phyloP scores from a whole-genome alignment of 2,888 invertebrate species.

The Catocala fraxini region DNA sequence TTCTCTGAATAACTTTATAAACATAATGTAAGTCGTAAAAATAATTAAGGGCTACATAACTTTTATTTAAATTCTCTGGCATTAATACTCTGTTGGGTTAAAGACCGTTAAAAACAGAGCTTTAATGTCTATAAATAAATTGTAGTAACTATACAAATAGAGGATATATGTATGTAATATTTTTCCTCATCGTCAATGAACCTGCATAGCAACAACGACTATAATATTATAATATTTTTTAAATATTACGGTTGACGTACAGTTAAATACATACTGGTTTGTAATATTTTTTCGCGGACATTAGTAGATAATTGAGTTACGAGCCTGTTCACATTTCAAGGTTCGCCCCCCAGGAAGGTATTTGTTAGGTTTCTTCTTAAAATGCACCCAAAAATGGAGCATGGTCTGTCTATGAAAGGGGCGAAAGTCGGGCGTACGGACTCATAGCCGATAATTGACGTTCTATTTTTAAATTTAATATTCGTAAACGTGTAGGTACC shows the following conservation, averaged over 20 bases:
- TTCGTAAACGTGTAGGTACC: background rate
- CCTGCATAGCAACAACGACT: background rate
- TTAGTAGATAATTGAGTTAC: too few species aligned
- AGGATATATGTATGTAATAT: background rate
- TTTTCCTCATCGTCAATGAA: conserved; percentile 2
- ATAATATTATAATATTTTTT: conserved; percentile 4
- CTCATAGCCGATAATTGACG: too few species aligned
- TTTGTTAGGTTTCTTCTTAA: too few species aligned
- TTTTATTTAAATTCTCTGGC: background rate
- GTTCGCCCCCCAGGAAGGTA: too few species aligned
- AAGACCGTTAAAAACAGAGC: background rate
- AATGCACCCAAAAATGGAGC: too few species aligned
- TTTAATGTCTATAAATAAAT: background rate
- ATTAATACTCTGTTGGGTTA: background rate
- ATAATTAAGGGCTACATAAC: background rate
- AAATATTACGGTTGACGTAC: conserved; percentile 4
- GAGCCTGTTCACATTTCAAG: too few species aligned
- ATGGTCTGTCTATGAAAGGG: too few species aligned
- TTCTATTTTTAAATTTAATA: conserved; percentile 16
- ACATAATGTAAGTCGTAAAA: background rate
- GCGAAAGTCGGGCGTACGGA: too few species aligned
- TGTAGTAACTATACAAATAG: background rate
- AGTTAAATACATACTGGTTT: conserved; percentile 12
- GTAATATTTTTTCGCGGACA: background rate
- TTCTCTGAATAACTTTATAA: background rate